Base-by-base conservation (phyloP, 2,888 invertebrate genomes). In the Rhingia rostrata region DNA sequence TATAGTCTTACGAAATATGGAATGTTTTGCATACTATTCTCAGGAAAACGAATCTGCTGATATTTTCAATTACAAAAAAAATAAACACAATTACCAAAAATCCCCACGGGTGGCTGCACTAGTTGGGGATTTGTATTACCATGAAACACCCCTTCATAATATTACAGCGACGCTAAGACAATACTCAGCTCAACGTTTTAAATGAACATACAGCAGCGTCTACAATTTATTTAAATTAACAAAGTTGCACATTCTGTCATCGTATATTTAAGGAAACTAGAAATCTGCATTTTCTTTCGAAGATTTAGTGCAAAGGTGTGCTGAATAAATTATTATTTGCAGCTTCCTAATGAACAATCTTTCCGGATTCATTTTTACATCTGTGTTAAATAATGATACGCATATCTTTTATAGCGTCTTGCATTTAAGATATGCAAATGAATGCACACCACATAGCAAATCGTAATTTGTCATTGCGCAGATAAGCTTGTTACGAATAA, bases 401-500 rank as follows among this genome's bases (percentile, higher is more conserved):
- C 82, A 73, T 83, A 78, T 72, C 63, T 53, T 73, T 63, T 53
- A 69, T 32, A 37, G 6, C 64, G 47, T 70, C 14, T 81, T 64
- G 45, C 72, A 64, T 70, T 47, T 77, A 60, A 78, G 70, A 63
- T 51, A 84, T 84, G 79, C 79, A 74, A 84, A 79, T 84, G 67
- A 74, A 74, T 79, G 73, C 79, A 78, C 63, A 74, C 64, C 73
- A 73, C 73, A 69, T 45, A 83, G 37, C 63, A 79, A 79, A 84
- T 74, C 74, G 83, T 73, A 84, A 84, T 84, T 84, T 79, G 83
- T 84, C 79, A 79, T 70, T 60, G 63, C 67, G 54, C 61, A 77
- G 83, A 84, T 84, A 84, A 79, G 83, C 79, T 79, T 72, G 73
- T 74, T 79, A 69, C 69, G 69, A 51, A 73, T 14, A 73, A 47